Conservation (phyloP, 1,140 invertebrate genomes). For the Acyrthosiphon pisum region DNA sequence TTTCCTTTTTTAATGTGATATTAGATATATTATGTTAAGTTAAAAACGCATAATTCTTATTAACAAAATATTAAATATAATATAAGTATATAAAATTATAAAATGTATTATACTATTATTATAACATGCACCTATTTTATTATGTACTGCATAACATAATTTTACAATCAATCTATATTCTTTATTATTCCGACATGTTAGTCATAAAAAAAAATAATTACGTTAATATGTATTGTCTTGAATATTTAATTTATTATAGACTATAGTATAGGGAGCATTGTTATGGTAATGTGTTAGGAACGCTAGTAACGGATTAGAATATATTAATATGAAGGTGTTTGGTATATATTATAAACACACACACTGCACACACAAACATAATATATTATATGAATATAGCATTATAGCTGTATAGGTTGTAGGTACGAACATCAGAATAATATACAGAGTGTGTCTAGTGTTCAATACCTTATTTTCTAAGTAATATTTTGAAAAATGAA, state of each 20-base stretch:
- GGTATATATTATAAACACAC: slow-evolving; percentile 18
- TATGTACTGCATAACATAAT: slow-evolving; percentile 9
- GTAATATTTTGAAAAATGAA: background rate
- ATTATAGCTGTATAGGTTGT: background rate
- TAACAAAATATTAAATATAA: slow-evolving; percentile 3
- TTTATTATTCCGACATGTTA: slow-evolving; percentile 35
- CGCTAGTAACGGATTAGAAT: slow-evolving; percentile 35
- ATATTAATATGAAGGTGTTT: slow-evolving; percentile 38
- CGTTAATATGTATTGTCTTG: slow-evolving; percentile 49
- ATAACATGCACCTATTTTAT: background rate
- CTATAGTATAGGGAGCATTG: slow-evolving; percentile 37
- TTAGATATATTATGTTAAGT: background rate
- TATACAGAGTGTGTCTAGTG: background rate
- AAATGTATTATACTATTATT: background rate
- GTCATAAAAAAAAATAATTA: slow-evolving; percentile 38
- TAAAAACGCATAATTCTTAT: background rate
- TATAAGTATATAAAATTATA: background rate
- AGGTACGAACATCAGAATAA: background rate
- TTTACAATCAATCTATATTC: slow-evolving; percentile 18
- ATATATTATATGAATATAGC: slow-evolving; percentile 6
- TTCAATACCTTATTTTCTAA: background rate
- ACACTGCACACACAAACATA: background rate
- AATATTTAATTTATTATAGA: slow-evolving; percentile 47
- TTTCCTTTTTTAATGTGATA: background rate
- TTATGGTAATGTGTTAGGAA: slow-evolving; percentile 36